Evolutionary conservation across 2,113 vertebrate species (phyloP).

Genomic region (Alouatta palliata): DNA sequence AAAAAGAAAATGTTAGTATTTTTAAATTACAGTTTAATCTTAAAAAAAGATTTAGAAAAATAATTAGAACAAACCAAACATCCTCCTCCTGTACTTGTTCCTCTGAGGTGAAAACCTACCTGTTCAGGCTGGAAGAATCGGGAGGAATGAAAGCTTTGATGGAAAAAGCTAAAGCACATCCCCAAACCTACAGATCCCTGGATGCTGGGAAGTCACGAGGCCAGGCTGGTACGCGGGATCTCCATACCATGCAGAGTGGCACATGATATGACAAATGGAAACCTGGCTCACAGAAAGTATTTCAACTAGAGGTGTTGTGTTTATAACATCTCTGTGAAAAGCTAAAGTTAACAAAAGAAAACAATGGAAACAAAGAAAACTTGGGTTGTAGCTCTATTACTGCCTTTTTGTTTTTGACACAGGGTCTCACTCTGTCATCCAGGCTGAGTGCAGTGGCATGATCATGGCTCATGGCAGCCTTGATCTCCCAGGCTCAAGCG

Average conservation of each 20-base stretch:
- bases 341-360: not conserved
- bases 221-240: not conserved
- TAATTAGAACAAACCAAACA: not conserved
- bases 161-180: not conserved
- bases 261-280: not conserved
- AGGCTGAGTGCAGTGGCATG: too few species aligned
- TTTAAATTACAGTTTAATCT: slow-evolving; percentile 40
- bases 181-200: not conserved
- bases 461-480: too few species aligned
- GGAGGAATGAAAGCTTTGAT: not conserved
- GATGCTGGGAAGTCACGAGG: not conserved
- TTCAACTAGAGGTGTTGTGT: not conserved
- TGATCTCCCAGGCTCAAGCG: too few species aligned
- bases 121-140: not conserved
- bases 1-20: slow-evolving; percentile 33
- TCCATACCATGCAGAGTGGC: not conserved
- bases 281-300: not conserved
- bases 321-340: not conserved
- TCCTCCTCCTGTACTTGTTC: not conserved
- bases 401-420: not conserved
- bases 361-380: not conserved
- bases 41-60: not conserved
- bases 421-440: too few species aligned
- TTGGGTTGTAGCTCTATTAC: not conserved
- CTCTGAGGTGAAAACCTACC: not conserved